A percentile compares a stretch with the other conserved stretches of the same genome.
Evolutionary conservation across 2,113 vertebrate genomes (phyloP).

Genomic region (Sus scrofa): DNA sequence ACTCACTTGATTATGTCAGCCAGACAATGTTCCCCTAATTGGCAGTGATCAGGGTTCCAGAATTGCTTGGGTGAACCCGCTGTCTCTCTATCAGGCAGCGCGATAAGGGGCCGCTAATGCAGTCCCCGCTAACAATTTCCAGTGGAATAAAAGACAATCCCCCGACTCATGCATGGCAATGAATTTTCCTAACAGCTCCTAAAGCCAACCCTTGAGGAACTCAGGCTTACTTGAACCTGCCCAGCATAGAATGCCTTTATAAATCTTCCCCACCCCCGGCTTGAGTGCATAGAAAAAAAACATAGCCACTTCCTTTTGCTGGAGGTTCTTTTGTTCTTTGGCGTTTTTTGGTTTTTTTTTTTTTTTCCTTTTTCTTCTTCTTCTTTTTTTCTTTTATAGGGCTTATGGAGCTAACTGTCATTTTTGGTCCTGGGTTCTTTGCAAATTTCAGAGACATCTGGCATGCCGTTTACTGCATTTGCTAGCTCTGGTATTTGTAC

Average conservation of each 20-base stretch:
- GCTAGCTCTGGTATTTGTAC: conserved; percentile 67
- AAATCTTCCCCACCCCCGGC: conserved; percentile 73
- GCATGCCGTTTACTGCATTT: conserved; percentile 51
- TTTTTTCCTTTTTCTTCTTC: not conserved
- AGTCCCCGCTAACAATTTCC: conserved; percentile 83
- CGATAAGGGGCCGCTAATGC: conserved; percentile 80
- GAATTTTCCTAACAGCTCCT: conserved; percentile 82
- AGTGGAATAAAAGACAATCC: conserved; percentile 70
- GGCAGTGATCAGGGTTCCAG: conserved; percentile 85
- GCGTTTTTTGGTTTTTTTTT: not conserved
- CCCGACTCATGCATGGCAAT: conserved; percentile 26
- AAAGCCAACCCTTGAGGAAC: conserved; percentile 82
- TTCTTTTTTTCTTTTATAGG: conserved; percentile 55
- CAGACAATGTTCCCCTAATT: conserved; percentile 86
- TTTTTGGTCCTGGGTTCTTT: conserved; percentile 81
- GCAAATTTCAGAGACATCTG: conserved; percentile 81
- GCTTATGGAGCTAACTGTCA: conserved; percentile 84
- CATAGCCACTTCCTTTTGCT: conserved; percentile 82
- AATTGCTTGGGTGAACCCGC: conserved; percentile 83
- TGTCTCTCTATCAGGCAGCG: conserved; percentile 85
- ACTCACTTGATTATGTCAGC: conserved; percentile 85
- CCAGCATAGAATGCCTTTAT: conserved; percentile 63
- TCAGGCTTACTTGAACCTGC: conserved; percentile 71
- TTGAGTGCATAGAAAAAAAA: conserved; percentile 69
- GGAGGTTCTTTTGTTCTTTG: conserved; percentile 65